These are phyloP conservation scores for Entomobrya proxima DNA, from an alignment of 2,888 invertebrate genomes.

Conservation along the genomic window DNA sequence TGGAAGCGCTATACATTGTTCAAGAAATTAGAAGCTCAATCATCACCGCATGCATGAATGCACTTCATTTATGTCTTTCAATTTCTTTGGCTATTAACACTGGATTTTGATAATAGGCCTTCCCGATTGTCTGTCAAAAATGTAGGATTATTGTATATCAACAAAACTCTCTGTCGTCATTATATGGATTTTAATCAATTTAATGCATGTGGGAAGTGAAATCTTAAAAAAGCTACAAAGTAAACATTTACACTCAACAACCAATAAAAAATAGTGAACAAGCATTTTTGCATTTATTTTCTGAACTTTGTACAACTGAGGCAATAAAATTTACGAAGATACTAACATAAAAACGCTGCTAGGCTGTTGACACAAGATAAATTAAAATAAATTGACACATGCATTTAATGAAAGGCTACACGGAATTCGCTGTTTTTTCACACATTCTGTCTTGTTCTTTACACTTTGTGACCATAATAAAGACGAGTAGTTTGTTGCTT, in stretches of 20 bases:
- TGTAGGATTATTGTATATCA: too few relatives aligned
- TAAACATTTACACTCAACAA: too few relatives aligned
- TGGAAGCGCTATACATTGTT: neutral
- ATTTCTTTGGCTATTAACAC: neutral
- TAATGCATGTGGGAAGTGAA: too few relatives aligned
- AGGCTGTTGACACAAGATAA: conserved; percentile 2
- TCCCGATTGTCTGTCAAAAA: too few relatives aligned
- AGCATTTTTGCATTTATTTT: neutral
- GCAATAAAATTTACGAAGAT: neutral
- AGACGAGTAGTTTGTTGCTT: too few relatives aligned
- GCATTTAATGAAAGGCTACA: conserved; percentile 42
- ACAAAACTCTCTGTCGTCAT: too few relatives aligned
- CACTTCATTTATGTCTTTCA: neutral
- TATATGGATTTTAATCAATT: too few relatives aligned
- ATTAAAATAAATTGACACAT: conserved; percentile 1
- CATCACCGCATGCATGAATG: neutral
- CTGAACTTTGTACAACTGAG: too few relatives aligned
- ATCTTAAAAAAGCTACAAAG: too few relatives aligned
- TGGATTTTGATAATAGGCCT: too few relatives aligned
- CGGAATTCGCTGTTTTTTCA: conserved; percentile 40
- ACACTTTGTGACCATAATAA: too few relatives aligned
- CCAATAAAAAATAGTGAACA: neutral
- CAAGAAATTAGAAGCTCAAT: neutral
- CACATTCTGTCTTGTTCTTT: conserved; percentile 5
- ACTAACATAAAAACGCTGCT: neutral